Base-by-base conservation (phyloP, 2,888 invertebrate species). In the Scaptomyza flava region DNA sequence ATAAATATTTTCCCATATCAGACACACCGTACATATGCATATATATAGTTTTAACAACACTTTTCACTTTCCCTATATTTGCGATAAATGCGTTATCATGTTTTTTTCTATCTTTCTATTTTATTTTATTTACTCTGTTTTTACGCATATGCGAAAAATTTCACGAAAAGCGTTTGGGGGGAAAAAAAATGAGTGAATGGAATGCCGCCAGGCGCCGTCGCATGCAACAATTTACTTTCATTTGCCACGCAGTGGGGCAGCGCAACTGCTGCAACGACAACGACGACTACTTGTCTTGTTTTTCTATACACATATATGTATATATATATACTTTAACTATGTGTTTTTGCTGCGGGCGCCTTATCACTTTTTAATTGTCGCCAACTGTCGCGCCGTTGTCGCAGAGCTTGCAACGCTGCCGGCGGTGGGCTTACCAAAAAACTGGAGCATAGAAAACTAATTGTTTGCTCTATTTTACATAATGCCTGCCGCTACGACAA, bases 391-490 rank as follows among this genome's bases (percentile, higher is more conserved):
- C 63, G 59, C 5, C 69, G 17, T 11, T 54, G 51, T 54, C 51
- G 45, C 36, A 12, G n/a, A 11, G n/a, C 14, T 8, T 14, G 64
- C 59, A 38, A 61, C 67, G 20, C n/a, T 20, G 34, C 20, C 34
- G 4, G n/a, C 17, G 52, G 48, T 45, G 41, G 41, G 17, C 17
- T 41, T 9, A 3, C 34, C 38, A 23, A 31, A 47, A 90, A 90
- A 89, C 83, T 91, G 78, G 91, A 90, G 90, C 91, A 90, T 79
- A 90, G 90, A 91, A 91, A 91, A 91, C 87, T 89, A 89, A 90
- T 90, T 91, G 81, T 69, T 78, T 80, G 86, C 77, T 81, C 87
- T 79, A 81, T 86, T 91, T 90, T 91, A 87, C 90, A 91, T 91
- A 91, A 91, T 89, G 84, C 77, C 73, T 43, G 41, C 34, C 58